These are phyloP conservation scores for Heliconius congener DNA, from an alignment of 1,140 invertebrate species.

Conservation along the genomic window DNA sequence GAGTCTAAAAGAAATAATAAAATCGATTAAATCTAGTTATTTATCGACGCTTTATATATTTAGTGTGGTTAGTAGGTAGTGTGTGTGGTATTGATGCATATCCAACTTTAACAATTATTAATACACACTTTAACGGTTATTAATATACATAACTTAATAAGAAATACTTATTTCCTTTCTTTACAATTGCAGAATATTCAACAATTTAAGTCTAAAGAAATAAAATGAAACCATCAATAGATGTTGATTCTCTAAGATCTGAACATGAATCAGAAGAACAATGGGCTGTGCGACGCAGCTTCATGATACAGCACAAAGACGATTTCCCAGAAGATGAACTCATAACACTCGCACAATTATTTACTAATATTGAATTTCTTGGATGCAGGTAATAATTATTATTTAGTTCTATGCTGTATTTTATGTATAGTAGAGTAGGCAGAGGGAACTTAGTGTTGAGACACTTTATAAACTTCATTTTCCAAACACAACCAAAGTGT, in stretches of 20 bases:
- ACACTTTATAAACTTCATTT: background rate
- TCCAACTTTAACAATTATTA: no score
- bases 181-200: background rate
- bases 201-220: background rate
- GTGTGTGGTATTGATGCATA: no score
- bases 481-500: background rate
- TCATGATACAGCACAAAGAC: constrained; percentile 87
- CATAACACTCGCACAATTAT: constrained; percentile 90
- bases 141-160: no score
- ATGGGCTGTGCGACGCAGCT: constrained; percentile 89
- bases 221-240: constrained; percentile 77
- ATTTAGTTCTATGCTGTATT: background rate
- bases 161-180: background rate
- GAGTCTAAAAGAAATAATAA: no score
- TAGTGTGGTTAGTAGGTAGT: no score
- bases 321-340: constrained; percentile 88
- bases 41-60: no score
- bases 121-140: no score
- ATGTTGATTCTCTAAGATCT: constrained; percentile 84
- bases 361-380: constrained; percentile 91
- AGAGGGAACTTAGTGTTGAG: background rate
- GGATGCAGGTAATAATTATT: constrained; percentile 86
- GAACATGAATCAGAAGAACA: constrained; percentile 91
- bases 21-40: no score
- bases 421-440: background rate